A percentile compares a stretch with the other conserved stretches of the same genome.
Evolutionary conservation across 2,113 vertebrate species (phyloP).

Genomic region (Eclectus roratus): DNA sequence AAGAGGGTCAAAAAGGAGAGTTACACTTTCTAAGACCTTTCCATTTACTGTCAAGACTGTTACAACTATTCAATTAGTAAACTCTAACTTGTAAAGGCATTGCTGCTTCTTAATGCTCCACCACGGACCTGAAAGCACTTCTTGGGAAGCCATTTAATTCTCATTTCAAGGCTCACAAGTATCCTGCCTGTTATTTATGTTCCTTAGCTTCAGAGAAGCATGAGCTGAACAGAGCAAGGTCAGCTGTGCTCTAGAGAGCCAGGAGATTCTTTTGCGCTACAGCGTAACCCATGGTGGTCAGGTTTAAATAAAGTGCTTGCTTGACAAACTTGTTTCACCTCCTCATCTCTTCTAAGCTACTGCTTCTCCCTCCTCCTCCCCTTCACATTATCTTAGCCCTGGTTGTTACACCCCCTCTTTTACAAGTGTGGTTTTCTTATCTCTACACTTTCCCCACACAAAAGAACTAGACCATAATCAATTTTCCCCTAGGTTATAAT

Average conservation of each 20-base stretch:
- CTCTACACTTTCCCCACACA: neutral
- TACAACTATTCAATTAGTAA: fast-evolving
- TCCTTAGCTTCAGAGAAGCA: slow-evolving; percentile 50
- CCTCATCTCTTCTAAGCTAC: neutral
- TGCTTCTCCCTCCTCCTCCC: neutral
- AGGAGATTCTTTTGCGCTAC: slow-evolving; percentile 75
- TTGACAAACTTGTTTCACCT: neutral
- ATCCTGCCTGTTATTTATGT: slow-evolving; percentile 25
- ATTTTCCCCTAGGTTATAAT: neutral
- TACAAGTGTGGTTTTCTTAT: neutral
- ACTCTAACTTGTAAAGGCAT: neutral
- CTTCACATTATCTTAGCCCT: neutral
- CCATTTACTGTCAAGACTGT: neutral
- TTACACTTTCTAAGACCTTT: neutral
- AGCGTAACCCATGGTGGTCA: slow-evolving; percentile 71
- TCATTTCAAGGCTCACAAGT: neutral
- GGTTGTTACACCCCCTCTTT: neutral
- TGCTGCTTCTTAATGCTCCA: neutral
- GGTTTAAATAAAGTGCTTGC: slow-evolving; percentile 78
- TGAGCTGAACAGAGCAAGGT: slow-evolving; percentile 34
- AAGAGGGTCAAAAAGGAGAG: neutral
- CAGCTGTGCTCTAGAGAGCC: slow-evolving; percentile 13
- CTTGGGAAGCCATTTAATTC: neutral
- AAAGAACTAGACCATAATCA: neutral
- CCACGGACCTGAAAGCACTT: neutral